phyloP scores from a whole-genome alignment of 2,888 invertebrate species.

The Spisula solida region DNA sequence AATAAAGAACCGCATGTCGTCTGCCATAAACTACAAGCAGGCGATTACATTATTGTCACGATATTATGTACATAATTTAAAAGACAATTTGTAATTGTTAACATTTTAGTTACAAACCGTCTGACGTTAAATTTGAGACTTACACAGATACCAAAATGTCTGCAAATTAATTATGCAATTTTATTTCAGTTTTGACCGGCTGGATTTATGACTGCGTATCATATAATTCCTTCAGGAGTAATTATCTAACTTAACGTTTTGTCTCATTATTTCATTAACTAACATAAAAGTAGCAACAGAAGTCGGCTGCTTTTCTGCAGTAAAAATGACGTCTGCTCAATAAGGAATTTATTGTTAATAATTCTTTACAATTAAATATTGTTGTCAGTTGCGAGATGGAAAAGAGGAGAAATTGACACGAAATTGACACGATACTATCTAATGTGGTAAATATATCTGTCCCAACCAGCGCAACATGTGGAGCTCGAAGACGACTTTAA shows the following conservation, averaged over 20 bases:
- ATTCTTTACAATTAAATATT: constrained; percentile 17
- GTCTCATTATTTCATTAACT: constrained; percentile 9
- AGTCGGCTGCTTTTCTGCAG: constrained; percentile 13
- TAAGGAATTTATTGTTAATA: background rate
- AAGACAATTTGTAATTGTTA: background rate
- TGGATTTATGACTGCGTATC: background rate
- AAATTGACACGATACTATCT: background rate
- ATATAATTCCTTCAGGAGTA: background rate
- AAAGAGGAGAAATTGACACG: background rate
- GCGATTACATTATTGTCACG: background rate
- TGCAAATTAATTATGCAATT: constrained; percentile 12
- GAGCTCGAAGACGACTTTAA: background rate
- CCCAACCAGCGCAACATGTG: background rate
- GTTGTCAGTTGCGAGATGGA: background rate
- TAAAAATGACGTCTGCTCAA: background rate
- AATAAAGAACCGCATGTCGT: background rate
- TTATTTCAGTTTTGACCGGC: background rate
- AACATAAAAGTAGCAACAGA: constrained; percentile 25
- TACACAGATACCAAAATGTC: background rate
- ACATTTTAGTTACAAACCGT: background rate
- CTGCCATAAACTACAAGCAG: background rate
- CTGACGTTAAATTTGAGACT: background rate
- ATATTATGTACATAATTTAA: background rate
- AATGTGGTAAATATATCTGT: background rate
- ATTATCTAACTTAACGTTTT: background rate